Conservation (phyloP, 2,888 invertebrate genomes). For the Drepanosiphum platanoidis region DNA sequence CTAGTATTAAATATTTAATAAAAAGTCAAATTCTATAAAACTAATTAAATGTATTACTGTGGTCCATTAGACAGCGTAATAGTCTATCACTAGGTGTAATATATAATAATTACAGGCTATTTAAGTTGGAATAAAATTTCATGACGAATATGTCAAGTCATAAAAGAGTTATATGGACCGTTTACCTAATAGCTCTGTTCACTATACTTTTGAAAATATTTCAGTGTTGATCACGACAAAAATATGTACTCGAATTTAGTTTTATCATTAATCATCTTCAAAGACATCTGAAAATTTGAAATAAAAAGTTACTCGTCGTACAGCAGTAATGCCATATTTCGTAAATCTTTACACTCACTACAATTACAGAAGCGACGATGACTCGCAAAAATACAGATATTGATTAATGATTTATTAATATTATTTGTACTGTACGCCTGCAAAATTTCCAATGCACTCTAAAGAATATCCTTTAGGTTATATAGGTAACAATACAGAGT, state of each 20-base stretch:
- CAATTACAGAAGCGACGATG: conserved; percentile 44
- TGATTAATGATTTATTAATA: conserved; percentile 57
- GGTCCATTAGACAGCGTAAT: neutral
- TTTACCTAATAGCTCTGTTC: neutral
- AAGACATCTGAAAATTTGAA: conserved; percentile 21
- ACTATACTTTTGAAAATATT: neutral
- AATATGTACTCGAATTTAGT: neutral
- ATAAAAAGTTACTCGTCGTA: neutral
- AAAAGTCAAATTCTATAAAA: no score
- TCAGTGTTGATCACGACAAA: neutral
- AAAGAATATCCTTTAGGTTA: conserved; percentile 16
- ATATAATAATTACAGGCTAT: neutral
- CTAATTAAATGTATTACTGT: no score
- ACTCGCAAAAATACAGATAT: conserved; percentile 29
- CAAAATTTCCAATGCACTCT: conserved; percentile 7
- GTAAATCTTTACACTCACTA: conserved; percentile 20
- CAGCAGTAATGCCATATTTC: conserved; percentile 8
- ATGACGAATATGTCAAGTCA: no score
- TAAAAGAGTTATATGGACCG: neutral
- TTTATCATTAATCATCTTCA: conserved; percentile 20
- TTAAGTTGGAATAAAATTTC: no score
- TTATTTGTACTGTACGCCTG: conserved; percentile 18
- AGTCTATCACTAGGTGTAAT: neutral
- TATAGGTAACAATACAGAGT: conserved; percentile 8
- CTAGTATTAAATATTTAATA: neutral